phyloP scores from a whole-genome alignment of 2,888 invertebrate species.

The Drosophila stalkeri region DNA sequence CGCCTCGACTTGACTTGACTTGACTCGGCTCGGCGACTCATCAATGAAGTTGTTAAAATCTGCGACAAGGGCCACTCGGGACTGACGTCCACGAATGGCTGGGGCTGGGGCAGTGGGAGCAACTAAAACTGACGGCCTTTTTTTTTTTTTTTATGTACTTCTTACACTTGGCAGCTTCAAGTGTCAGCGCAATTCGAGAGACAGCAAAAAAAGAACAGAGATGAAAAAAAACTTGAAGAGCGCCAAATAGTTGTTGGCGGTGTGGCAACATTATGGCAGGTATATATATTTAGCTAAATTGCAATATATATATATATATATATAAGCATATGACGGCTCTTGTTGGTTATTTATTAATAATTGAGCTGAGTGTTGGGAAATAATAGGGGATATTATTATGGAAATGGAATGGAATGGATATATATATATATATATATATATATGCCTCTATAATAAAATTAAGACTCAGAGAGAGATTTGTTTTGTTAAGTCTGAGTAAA shows the following conservation, averaged over 20 bases:
- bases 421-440: too few relatives aligned
- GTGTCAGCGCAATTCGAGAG: conserved; percentile 44
- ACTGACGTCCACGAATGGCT: conserved; percentile 51
- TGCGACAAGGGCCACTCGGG: conserved; percentile 75
- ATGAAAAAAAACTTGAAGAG: conserved; percentile 51
- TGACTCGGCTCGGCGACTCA: conserved; percentile 20
- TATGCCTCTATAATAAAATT: too few relatives aligned
- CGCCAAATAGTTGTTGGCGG: conserved; percentile 9
- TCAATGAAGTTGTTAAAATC: conserved; percentile 76
- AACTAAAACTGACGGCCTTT: conserved; percentile 10
- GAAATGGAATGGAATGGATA: too few relatives aligned
- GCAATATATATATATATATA: neutral
- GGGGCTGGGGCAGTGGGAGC: conserved; percentile 32
- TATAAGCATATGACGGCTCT: too few relatives aligned
- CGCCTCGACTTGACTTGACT: neutral
- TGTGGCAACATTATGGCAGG: neutral
- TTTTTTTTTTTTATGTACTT: conserved; percentile 2
- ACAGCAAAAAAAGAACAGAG: conserved; percentile 34
- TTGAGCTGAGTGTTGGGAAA: too few relatives aligned
- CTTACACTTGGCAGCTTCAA: conserved; percentile 26
- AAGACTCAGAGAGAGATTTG: too few relatives aligned
- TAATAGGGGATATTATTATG: too few relatives aligned
- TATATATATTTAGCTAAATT: neutral
- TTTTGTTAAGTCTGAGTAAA: too few relatives aligned
- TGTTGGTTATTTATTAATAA: neutral